Evolutionary conservation across 2,888 invertebrate genomes (phyloP).

Genomic region (Autographa pulchrina): DNA sequence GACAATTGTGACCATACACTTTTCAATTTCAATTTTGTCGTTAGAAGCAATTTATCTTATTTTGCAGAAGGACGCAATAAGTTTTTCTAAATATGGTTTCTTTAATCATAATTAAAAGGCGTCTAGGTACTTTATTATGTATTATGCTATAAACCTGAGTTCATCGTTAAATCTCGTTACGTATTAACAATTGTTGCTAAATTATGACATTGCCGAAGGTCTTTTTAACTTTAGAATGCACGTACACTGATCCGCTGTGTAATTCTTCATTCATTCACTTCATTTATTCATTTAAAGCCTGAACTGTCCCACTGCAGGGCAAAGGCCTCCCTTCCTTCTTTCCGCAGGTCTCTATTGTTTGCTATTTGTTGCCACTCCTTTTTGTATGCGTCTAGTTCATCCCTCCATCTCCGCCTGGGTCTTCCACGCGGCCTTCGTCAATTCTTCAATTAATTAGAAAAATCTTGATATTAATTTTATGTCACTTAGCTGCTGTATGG

Average conservation of each 20-base stretch:
- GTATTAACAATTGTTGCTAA: background rate
- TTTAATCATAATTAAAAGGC: background rate
- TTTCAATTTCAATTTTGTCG: conserved; percentile 3
- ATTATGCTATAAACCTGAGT: background rate
- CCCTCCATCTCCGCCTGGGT: no score
- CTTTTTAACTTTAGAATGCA: background rate
- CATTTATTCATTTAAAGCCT: no score
- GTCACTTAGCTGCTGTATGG: no score
- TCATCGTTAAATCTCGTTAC: background rate
- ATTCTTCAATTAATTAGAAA: no score
- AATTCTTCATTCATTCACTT: no score
- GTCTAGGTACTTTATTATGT: background rate
- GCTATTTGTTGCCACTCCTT: no score
- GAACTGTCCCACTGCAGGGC: no score
- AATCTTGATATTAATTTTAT: no score
- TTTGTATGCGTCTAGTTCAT: no score
- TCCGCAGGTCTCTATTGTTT: no score
- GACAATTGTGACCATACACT: background rate
- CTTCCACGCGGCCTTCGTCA: no score
- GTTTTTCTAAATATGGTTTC: background rate
- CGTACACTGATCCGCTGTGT: background rate
- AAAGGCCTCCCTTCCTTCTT: no score
- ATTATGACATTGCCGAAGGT: conserved; percentile 1
- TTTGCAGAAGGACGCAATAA: background rate
- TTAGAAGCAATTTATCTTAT: background rate